A percentile compares a stretch with the other conserved stretches of the same genome.
phyloP scores from a whole-genome alignment of 2,888 invertebrate species.

The Epistrophe eligans region DNA sequence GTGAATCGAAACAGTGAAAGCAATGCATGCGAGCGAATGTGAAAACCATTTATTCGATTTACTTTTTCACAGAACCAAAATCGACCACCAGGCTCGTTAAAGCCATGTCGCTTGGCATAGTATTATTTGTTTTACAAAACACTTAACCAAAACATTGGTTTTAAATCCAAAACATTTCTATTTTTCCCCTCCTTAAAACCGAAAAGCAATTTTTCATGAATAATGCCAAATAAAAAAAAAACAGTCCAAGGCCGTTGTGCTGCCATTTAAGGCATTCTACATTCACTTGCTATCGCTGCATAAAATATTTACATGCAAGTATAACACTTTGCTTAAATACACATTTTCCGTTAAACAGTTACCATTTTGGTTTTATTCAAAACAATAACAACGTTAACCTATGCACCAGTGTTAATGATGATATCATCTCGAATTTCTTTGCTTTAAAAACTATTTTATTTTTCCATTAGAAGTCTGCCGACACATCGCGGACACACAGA shows the following conservation, averaged over 20 bases:
- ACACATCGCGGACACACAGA: constrained; percentile 36
- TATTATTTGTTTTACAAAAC: too few species aligned
- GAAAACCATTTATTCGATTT: too few species aligned
- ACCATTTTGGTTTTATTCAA: constrained; percentile 57
- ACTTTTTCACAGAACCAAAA: too few species aligned
- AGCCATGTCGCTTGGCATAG: too few species aligned
- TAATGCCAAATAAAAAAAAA: constrained; percentile 1
- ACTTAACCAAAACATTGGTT: too few species aligned
- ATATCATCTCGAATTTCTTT: constrained; percentile 72
- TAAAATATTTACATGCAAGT: neutral
- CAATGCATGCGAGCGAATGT: too few species aligned
- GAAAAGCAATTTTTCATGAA: neutral
- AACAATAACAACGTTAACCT: constrained; percentile 35
- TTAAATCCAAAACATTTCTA: too few species aligned
- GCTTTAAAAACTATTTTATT: constrained; percentile 18
- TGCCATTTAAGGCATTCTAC: constrained; percentile 42
- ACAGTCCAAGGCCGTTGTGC: constrained; percentile 46
- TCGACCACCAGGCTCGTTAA: too few species aligned
- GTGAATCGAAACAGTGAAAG: too few species aligned
- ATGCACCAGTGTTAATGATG: constrained; percentile 56
- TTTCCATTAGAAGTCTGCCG: constrained; percentile 69
- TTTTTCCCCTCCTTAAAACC: neutral
- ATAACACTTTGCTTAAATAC: constrained; percentile 13
- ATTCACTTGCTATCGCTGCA: neutral
- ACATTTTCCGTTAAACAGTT: constrained; percentile 71